Base-by-base conservation (phyloP, 2,113 vertebrate species). In the Dinomys branickii region DNA sequence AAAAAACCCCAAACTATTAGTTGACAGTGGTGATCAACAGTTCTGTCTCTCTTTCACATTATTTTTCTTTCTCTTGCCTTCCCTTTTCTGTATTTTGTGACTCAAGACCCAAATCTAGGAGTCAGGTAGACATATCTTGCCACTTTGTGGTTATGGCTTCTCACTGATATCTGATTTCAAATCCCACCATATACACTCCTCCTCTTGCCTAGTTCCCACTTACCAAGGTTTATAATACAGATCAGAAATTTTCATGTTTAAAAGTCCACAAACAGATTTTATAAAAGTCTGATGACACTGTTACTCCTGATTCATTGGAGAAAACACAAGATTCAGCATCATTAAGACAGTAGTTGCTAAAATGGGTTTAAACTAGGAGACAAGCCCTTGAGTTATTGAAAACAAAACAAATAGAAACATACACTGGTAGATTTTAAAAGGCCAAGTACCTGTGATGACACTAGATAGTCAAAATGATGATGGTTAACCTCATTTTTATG, bases 391-490 rank as follows among this genome's bases (percentile, higher is more conserved):
- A 95, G 56, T 80, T 97, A 97, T 11, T 95, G 67, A 98, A 95
- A 90, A 81, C 59, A 97, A 69, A 88, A 92, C 50, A 96, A 82
- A 96, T 52, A 96, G 93, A 97, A 97, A 58, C 90, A 69, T 38
- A 2, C 47, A 91, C 33, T 88, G 20, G 44, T 90, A 35, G 61
- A 94, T 94, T 96, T 85, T 91, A 56, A 97, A 98, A 98, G 81
- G 73, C 88, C 91, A 95, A 30, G 38, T 96, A 82, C 71, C 89
- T 93, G 95, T 97, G 33, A 96, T 77, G 41, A 33, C 88, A 83
- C 38, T 63, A 90, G 10, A 28, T 88, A 93, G 95, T 97, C 52
- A 91, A 95, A 94, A 88, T 7, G 61, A 77, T 78, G 94, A 89
- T 50, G 71, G 44, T 84, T 22, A 94, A 90, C 80, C 30, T 93